Conservation (phyloP, 2,797 vertebrate species). For the Eurystomus glaucurus region DNA sequence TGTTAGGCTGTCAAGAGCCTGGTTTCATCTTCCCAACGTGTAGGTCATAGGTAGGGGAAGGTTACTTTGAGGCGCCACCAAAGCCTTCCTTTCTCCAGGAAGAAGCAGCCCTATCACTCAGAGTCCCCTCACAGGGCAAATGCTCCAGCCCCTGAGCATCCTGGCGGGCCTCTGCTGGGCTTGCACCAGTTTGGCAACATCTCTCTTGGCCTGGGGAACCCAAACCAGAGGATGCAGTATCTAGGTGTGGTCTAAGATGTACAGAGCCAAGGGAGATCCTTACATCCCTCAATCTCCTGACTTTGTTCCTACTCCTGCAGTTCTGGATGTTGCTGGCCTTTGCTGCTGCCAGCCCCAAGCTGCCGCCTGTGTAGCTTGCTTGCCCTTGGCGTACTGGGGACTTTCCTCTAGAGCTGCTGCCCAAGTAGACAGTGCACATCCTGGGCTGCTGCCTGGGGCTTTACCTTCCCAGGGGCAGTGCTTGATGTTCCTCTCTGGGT, state of each 20-base stretch:
- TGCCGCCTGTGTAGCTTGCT: not conserved
- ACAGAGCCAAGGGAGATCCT: not conserved
- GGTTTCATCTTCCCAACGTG: not conserved
- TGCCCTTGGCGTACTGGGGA: rapidly evolving
- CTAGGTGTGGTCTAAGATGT: not conserved
- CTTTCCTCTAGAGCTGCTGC: not conserved
- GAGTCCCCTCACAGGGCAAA: not conserved
- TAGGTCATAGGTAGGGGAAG: not conserved
- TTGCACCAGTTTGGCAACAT: not conserved
- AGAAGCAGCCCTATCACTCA: not conserved
- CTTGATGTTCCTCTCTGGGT: not conserved
- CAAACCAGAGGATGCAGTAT: not conserved
- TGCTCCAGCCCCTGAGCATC: not conserved
- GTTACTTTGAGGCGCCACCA: not conserved
- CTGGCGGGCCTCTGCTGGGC: not conserved
- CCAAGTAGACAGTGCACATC: not conserved
- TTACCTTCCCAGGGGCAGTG: not conserved
- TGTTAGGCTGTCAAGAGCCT: rapidly evolving
- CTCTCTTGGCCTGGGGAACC: not conserved
- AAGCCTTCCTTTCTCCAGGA: not conserved
- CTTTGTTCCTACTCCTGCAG: not conserved
- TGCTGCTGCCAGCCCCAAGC: not conserved
- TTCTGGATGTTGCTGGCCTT: not conserved
- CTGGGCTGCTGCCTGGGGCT: rapidly evolving
- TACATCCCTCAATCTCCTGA: not conserved